Evolutionary conservation across 2,888 invertebrate genomes (phyloP), one percentile per base, ranked within the genome.

Genomic region (Erebia palarica): DNA sequence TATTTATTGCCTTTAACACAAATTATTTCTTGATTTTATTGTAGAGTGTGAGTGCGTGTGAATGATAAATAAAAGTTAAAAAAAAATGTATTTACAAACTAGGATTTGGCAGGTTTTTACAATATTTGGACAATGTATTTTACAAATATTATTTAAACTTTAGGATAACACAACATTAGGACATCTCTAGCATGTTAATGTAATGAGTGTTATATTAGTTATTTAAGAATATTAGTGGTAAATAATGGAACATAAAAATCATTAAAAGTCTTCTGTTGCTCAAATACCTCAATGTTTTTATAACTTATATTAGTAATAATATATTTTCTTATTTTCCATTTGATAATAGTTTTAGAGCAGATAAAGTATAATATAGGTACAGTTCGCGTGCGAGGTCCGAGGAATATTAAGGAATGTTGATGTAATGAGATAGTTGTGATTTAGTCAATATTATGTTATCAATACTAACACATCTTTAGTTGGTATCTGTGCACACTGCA

Each of bases 211-310:
- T 16, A 3, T 14, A 27, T 13, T 57, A 18, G 5, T 13, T 58
- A 27, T 16, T 11, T 18, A 14, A 21, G 53, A 42, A 14, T 55
- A 9, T 49, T 9, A 49, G 61, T 60, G 10, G 49, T 61, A 18
- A 36, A 36, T 18, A 47, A 18, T 21, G 13, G 21, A 14, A 16
- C 7, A 44, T 11, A 18, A 8, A 61, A 18, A 61, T 61, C 61
- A 61, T 60, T 60, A 55, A 53, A 42, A 53, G 67, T 67, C 69
- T 66, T 67, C 66, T 70, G 63, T 72, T 69, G 42, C 44, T 47
- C 27, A 57, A 69, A 68, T 68, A 42, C 73, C 68, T 68, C 68
- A 59, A 72, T 53, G 53, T 73, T 67, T 69, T 53, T 47, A 71
- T 58, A 55, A 36, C 16, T 61, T 44, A 36, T 69, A 68, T 65